These are phyloP conservation scores for Agrenia bidenticulata DNA, from an alignment of 2,888 invertebrate species.

Conservation along the genomic window DNA sequence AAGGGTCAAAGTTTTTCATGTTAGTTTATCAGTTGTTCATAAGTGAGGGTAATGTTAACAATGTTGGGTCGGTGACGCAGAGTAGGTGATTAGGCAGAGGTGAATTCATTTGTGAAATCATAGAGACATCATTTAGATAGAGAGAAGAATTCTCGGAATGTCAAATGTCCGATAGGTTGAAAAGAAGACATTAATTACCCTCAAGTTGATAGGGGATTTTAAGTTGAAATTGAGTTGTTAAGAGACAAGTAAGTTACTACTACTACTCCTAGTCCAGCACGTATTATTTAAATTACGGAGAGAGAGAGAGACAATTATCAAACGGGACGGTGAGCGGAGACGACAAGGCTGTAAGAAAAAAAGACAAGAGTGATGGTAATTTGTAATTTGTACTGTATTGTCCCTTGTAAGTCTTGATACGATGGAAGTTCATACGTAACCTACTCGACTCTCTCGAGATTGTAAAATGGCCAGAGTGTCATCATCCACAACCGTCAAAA, in stretches of 20 bases:
- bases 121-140: not conserved
- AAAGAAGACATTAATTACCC: not conserved
- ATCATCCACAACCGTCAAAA: not conserved
- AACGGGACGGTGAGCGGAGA: not conserved
- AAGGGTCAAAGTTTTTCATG: constrained; percentile 7
- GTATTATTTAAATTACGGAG: not conserved
- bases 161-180: not conserved
- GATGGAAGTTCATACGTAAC: too few relatives aligned
- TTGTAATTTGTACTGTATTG: constrained; percentile 25
- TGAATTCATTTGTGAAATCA: constrained; percentile 5
- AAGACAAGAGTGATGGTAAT: constrained; percentile 20
- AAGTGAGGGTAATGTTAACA: constrained; percentile 21
- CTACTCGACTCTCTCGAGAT: too few relatives aligned
- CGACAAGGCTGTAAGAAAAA: constrained; percentile 5
- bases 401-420: constrained; percentile 6
- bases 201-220: not conserved
- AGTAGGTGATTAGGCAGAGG: not conserved
- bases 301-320: not conserved
- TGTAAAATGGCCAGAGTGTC: too few relatives aligned
- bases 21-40: constrained; percentile 14
- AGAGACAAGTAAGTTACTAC: not conserved
- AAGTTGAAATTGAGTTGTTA: not conserved
- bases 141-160: not conserved
- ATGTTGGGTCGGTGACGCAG: constrained; percentile 2
- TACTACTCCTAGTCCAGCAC: too few relatives aligned